Conservation (phyloP, 2,888 invertebrate species). For the Megamerina dolium region DNA sequence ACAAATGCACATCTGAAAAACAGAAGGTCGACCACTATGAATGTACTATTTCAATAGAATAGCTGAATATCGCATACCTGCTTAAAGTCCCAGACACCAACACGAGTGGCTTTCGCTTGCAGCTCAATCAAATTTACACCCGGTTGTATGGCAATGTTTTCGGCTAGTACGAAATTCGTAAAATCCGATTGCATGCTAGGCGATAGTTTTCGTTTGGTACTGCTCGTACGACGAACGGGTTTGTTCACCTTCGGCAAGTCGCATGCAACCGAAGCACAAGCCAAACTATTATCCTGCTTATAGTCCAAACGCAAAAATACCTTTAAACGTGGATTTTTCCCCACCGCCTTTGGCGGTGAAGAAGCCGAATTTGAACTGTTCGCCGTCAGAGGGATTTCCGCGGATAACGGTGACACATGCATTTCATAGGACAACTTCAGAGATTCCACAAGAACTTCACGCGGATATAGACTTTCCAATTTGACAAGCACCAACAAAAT, state of each 20-base stretch:
- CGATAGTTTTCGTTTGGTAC: conserved; percentile 64
- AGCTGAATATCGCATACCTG: conserved; percentile 51
- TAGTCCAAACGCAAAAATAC: conserved; percentile 68
- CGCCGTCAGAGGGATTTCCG: conserved; percentile 7
- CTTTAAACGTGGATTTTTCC: conserved; percentile 40
- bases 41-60: not conserved
- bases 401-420: conserved; percentile 42
- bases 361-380: not conserved
- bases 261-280: conserved; percentile 68
- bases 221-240: conserved; percentile 62
- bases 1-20: conserved; percentile 32
- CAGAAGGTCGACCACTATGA: not conserved
- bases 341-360: not conserved
- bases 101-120: conserved; percentile 56
- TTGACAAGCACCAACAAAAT: conserved; percentile 54
- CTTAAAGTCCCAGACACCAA: conserved; percentile 66
- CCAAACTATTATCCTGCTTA: conserved; percentile 75
- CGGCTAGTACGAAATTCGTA: conserved; percentile 54
- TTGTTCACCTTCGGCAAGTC: conserved; percentile 57
- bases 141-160: conserved; percentile 55
- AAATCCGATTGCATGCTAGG: conserved; percentile 63
- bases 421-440: conserved; percentile 61
- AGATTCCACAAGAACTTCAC: conserved; percentile 59
- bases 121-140: conserved; percentile 61
- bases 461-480: conserved; percentile 58